A percentile compares a stretch with the other conserved stretches of the same genome.
phyloP scores from a whole-genome alignment of 1,140 invertebrate species.

The Thaumatotibia leucotreta region DNA sequence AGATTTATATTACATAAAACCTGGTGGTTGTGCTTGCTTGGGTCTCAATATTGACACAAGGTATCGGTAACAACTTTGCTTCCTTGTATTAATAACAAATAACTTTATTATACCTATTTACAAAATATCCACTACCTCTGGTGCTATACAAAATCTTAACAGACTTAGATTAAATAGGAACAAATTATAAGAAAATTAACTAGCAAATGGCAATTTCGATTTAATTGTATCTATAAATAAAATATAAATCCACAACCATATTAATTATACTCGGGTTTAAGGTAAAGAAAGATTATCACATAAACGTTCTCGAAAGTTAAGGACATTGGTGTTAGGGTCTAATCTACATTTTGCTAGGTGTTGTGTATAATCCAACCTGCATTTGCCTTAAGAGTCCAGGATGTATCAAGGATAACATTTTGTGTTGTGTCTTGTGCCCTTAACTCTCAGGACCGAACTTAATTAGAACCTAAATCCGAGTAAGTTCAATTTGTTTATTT shows the following conservation, averaged over 20 bases:
- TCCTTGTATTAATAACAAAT: slow-evolving; percentile 17
- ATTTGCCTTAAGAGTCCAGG: too few species aligned
- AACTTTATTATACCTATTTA: slow-evolving; percentile 35
- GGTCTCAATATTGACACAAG: too few species aligned
- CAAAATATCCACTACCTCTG: slow-evolving; percentile 22
- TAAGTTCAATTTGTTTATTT: slow-evolving; percentile 33
- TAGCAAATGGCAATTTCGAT: background rate
- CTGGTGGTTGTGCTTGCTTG: too few species aligned
- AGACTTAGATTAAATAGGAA: slow-evolving; percentile 60
- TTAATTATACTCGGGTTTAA: background rate
- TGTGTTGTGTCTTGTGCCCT: background rate
- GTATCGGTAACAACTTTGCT: slow-evolving; percentile 11
- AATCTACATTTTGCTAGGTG: too few species aligned
- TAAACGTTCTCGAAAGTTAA: background rate
- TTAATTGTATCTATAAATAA: background rate
- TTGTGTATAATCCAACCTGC: too few species aligned
- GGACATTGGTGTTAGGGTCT: background rate
- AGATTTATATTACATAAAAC: too few species aligned
- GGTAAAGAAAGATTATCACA: background rate
- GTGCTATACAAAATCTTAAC: slow-evolving; percentile 30
- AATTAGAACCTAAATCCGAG: background rate
- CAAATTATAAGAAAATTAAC: slow-evolving; percentile 21
- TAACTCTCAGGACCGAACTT: background rate
- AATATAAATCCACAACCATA: background rate
- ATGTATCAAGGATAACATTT: too few species aligned